Evolutionary conservation across 2,797 vertebrate species (phyloP), one percentile per base, ranked within the genome.

Genomic region (Enteromius viviparus): DNA sequence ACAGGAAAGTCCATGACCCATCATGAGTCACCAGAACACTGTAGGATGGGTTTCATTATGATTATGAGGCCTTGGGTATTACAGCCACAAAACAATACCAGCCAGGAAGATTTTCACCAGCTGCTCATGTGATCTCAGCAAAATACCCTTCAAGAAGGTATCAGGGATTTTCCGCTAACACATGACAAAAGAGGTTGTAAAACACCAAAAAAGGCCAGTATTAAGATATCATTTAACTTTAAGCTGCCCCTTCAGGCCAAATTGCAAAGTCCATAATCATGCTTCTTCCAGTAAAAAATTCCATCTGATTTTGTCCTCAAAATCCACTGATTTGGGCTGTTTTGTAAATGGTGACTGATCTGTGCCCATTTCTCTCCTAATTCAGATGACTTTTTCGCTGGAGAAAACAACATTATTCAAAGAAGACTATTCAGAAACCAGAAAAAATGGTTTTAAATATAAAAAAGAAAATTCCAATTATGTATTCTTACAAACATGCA

Each of bases 1-100:
- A 74, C 23, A 86, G 65, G 66, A 84, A 79, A 87, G 79, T 87
- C 34, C 74, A 68, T 86, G 78, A 79, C 76, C 72, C 72, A 55
- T 12, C 32, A 42, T 80, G 80, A 83, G 66, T 88, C 82, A 88
- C 47, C 40, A 23, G 32, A 32, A 72, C 37, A 85, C 55, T 40
- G 58, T 47, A 29, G 68, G 29, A 74, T 77, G 76, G 53, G 81
- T 78, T 77, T 76, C 60, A 82, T 65, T 58, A 82, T 66, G 77
- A 68, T 40, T 75, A 65, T 15, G 9, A 65, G 23, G 40, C 17
- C 80, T 82, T 71, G 32, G 17, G 10, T 29, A 72, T 53, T 32
- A 53, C 10, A 40, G 23, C 51, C 45, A 74, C 32, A 75, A 62
- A 55, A 66, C 14, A 42, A 58, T 58, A 58, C 53, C 53, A 37